Base-by-base conservation (phyloP, 2,113 vertebrate genomes). In the Lota lota region DNA sequence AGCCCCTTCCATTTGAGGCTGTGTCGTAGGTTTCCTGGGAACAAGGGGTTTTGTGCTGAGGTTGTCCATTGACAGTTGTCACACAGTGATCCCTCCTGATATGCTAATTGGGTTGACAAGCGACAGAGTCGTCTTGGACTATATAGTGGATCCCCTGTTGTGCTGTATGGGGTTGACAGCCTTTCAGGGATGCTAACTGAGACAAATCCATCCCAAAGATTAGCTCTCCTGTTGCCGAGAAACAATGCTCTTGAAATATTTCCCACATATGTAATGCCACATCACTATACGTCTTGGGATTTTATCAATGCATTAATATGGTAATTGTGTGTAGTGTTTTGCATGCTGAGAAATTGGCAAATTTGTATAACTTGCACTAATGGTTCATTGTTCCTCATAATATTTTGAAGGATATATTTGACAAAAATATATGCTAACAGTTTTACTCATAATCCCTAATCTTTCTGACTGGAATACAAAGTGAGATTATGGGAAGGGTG, bases 61-160 rank as follows among this genome's bases (percentile, higher is more conserved):
- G 83, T 84, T 82, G 86, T 79, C 82, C 81, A 81, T 84, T 86
- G 83, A 88, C 83, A 85, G 76, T 88, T 83, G 85, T 90, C 85
- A 87, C 80, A 72, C 74, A 80, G 78, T 78, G 89, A 87, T 85
- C 80, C 72, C 85, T 85, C 79, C 79, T 78, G 78, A 84, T 85
- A 79, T 85, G 82, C 83, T 90, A 89, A 90, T 90, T 80, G 82
- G 63, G 64, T 69, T 87, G 89, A 88, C 89, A 89, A 87, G 73
- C 83, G 76, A 87, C 59, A 67, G 69, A 71, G 69, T 81, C 19
- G 86, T 85, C 79, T 87, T 88, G 78, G 85, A 89, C 28, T 89
- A 88, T 89, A 81, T 87, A 87, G 81, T 79, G 7, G 28, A 69
- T 77, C 79, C 67, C 79, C 67, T 76, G 82, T 89, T 88, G 83